Conservation (phyloP, 2,113 vertebrate species). For the Rhabdomys dilectus region DNA sequence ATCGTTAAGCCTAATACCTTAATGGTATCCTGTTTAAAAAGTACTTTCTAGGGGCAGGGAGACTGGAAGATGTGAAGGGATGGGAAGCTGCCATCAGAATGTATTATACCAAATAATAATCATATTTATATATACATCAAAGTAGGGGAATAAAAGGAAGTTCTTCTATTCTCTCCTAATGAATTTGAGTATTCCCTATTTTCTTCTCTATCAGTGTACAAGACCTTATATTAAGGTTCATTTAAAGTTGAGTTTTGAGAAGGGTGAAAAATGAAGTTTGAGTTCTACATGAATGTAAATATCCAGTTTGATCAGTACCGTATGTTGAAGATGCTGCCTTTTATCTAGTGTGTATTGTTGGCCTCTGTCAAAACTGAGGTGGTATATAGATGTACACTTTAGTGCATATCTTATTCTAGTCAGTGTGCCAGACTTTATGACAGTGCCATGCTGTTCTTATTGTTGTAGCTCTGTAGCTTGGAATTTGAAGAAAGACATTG, state of each 20-base stretch:
- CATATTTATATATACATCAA: background rate
- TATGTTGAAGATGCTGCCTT: background rate
- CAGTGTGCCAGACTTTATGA: background rate
- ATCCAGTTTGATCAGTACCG: background rate
- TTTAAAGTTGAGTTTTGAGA: background rate
- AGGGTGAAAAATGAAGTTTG: background rate
- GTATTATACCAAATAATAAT: background rate
- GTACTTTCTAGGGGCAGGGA: background rate
- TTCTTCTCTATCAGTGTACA: background rate
- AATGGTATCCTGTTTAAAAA: background rate
- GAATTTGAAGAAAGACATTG: background rate
- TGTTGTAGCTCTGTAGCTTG: background rate
- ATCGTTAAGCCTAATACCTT: background rate
- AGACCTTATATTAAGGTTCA: background rate
- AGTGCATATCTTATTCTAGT: background rate
- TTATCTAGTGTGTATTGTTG: background rate
- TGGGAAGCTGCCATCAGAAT: background rate
- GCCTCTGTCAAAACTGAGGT: background rate
- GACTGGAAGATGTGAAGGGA: background rate
- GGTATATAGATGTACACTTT: background rate
- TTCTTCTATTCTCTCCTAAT: background rate
- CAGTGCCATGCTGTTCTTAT: background rate
- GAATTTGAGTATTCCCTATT: background rate
- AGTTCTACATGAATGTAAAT: background rate
- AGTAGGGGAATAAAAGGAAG: background rate